These are phyloP conservation scores for Leptopilina myrica DNA, from an alignment of 2,888 invertebrate species.

Conservation along the genomic window DNA sequence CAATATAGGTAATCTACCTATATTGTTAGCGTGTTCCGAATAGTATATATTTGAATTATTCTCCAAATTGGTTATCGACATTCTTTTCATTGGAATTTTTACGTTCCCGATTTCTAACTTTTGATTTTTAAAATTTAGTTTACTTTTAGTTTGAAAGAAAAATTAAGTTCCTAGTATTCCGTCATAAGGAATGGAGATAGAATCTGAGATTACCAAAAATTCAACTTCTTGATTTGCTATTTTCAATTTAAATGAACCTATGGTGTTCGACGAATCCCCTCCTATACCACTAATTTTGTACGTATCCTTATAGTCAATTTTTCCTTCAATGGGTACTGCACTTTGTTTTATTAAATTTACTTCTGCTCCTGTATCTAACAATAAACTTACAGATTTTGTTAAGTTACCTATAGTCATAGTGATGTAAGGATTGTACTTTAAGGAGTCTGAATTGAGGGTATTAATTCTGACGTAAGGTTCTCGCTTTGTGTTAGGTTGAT, in stretches of 20 bases:
- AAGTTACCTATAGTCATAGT: neutral
- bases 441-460: neutral
- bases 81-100: neutral
- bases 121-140: neutral
- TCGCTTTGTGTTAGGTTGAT: neutral
- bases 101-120: neutral
- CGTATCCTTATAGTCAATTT: neutral
- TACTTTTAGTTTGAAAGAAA: neutral
- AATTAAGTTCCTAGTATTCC: neutral
- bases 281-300: neutral
- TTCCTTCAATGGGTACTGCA: neutral
- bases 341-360: neutral
- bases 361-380: neutral
- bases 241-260: neutral
- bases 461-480: neutral
- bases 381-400: neutral
- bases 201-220: neutral
- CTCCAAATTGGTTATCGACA: neutral
- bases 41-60: neutral
- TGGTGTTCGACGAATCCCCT: neutral
- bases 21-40: neutral
- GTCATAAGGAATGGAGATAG: neutral
- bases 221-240: neutral
- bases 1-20: neutral
- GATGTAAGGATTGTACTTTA: neutral